A percentile compares a stretch with the other conserved stretches of the same genome.
Conservation (phyloP, 2,888 invertebrate genomes). For the Lamellibrachia satsuma region DNA sequence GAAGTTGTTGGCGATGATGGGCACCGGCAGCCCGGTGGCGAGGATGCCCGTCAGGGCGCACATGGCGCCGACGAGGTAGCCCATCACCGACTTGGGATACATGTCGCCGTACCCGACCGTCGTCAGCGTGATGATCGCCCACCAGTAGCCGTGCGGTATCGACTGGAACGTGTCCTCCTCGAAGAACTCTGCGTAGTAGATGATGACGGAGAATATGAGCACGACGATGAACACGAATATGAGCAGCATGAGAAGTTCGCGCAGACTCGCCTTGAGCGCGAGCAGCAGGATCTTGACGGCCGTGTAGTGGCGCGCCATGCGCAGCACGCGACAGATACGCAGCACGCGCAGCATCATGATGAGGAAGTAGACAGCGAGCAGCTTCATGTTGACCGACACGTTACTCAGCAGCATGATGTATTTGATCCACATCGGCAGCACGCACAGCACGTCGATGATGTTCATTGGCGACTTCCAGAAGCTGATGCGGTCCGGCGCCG, state of each 20-base stretch:
- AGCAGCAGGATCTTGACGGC: slow-evolving; percentile 48
- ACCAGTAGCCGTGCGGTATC: slow-evolving; percentile 49
- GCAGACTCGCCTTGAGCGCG: slow-evolving; percentile 44
- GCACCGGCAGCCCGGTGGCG: slow-evolving; percentile 53
- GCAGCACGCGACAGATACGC: slow-evolving; percentile 47
- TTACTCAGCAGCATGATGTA: slow-evolving; percentile 38
- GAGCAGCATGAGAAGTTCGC: slow-evolving; percentile 46
- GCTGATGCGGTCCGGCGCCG: slow-evolving; percentile 41
- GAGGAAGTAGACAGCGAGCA: slow-evolving; percentile 41
- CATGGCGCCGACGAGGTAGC: slow-evolving; percentile 51
- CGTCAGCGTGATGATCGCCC: slow-evolving; percentile 54
- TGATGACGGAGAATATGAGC: slow-evolving; percentile 48
- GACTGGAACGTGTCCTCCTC: slow-evolving; percentile 43
- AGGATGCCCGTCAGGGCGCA: slow-evolving; percentile 56
- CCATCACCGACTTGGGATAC: slow-evolving; percentile 48
- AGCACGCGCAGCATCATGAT: slow-evolving; percentile 44
- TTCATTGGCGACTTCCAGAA: slow-evolving; percentile 44
- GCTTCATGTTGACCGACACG: slow-evolving; percentile 33
- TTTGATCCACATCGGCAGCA: slow-evolving; percentile 44
- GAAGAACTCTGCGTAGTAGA: slow-evolving; percentile 49
- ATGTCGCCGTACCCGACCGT: slow-evolving; percentile 56
- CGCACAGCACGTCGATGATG: slow-evolving; percentile 43
- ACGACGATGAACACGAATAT: slow-evolving; percentile 46
- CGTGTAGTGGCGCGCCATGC: slow-evolving; percentile 47
- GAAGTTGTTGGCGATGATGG: slow-evolving; percentile 56